Percentiles rank a stretch among this genome's conserved stretches.
Conservation (phyloP, 2,888 invertebrate species). For the Zygothrica quintamaculata region DNA sequence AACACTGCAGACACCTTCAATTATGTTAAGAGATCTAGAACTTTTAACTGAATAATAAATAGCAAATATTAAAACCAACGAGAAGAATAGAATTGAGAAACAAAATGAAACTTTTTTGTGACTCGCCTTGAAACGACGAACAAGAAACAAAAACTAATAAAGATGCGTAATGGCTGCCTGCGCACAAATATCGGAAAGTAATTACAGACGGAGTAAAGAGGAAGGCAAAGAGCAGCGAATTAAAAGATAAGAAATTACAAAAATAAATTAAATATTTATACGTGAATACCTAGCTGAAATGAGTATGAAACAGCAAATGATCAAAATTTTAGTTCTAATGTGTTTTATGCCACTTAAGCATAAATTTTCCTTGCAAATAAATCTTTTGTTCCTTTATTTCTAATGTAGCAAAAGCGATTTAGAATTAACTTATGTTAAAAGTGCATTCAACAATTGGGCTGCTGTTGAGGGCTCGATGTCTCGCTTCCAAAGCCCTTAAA, state of each 20-base stretch:
- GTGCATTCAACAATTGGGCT: conserved; percentile 76
- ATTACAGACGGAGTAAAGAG: conserved; percentile 60
- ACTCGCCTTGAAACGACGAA: conserved; percentile 33
- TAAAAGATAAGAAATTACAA: not conserved
- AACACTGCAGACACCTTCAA: too few relatives aligned
- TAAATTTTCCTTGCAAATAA: conserved; percentile 44
- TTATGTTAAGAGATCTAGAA: too few relatives aligned
- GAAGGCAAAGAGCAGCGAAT: conserved; percentile 10
- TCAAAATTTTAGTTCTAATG: too few relatives aligned
- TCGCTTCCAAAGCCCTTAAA: not conserved
- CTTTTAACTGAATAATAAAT: too few relatives aligned
- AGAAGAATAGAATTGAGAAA: conserved; percentile 11
- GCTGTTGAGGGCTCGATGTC: conserved; percentile 9
- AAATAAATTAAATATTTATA: too few relatives aligned
- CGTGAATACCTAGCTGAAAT: too few relatives aligned
- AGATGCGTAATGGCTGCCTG: conserved; percentile 84
- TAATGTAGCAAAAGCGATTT: conserved; percentile 11
- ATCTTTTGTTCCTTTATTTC: conserved; percentile 25
- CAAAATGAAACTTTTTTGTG: conserved; percentile 18
- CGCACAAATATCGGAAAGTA: conserved; percentile 84
- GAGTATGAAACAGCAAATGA: too few relatives aligned
- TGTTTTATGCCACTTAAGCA: not conserved
- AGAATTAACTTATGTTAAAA: conserved; percentile 20
- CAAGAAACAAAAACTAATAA: conserved; percentile 75
- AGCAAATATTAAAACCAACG: too few relatives aligned